These are phyloP conservation scores for Myiopsitta monachus DNA, from an alignment of 2,113 vertebrate genomes.

Conservation along the genomic window DNA sequence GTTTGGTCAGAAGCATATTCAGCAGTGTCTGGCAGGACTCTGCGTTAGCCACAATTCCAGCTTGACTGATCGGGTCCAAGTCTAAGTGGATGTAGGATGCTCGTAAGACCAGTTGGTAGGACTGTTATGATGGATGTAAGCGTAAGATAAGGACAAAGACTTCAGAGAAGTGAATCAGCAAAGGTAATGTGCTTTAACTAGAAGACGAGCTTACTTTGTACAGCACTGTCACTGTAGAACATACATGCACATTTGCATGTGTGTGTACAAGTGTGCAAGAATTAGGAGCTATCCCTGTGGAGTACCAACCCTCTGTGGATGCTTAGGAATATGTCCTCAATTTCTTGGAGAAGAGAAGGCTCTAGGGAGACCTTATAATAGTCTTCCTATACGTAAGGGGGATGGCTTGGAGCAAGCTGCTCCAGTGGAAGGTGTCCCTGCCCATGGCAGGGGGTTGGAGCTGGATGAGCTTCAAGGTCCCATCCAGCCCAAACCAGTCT, in stretches of 20 bases:
- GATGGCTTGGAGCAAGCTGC: not conserved
- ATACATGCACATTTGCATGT: fast-evolving
- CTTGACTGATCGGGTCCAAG: not conserved
- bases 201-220: not conserved
- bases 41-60: not conserved
- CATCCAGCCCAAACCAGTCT: not conserved
- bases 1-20: not conserved
- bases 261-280: fast-evolving
- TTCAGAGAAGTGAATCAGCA: not conserved
- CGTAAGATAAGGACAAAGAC: fast-evolving
- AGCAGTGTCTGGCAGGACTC: not conserved
- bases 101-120: not conserved
- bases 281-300: fast-evolving
- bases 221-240: too few relatives aligned
- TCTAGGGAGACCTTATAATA: not conserved
- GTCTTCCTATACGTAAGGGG: not conserved
- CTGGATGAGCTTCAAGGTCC: not conserved
- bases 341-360: not conserved
- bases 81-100: not conserved
- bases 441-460: not conserved
- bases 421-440: not conserved
- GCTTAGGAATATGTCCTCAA: not conserved
- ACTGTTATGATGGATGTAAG: fast-evolving
- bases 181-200: not conserved
- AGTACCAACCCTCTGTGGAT: too few relatives aligned